These are phyloP conservation scores for Rhynchophorus ferrugineus DNA, from an alignment of 1,140 invertebrate genomes.

Conservation along the genomic window DNA sequence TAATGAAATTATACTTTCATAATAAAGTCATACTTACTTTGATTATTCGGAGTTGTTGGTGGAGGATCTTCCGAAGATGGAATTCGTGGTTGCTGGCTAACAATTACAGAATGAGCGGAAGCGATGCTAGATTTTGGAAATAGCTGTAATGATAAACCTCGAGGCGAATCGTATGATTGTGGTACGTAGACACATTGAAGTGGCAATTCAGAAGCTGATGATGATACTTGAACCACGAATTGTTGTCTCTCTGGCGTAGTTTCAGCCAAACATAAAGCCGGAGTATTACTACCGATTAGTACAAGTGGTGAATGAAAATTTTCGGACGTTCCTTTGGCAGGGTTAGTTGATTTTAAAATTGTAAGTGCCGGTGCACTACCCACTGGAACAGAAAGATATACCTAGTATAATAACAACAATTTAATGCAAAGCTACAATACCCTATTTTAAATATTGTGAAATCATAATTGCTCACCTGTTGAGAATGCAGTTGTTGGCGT, in stretches of 20 bases:
- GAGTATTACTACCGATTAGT: slow-evolving; percentile 18
- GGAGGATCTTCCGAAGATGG: not conserved
- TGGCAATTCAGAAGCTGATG: slow-evolving; percentile 34
- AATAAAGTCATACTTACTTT: not conserved
- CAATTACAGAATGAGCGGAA: slow-evolving; percentile 15
- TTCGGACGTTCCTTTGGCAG: slow-evolving; percentile 1
- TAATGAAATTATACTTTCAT: not conserved
- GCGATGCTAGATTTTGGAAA: slow-evolving; percentile 6
- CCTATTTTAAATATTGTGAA: too few relatives aligned
- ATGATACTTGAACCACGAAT: slow-evolving; percentile 31
- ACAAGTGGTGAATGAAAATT: slow-evolving; percentile 32
- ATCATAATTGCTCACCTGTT: slow-evolving; percentile 9
- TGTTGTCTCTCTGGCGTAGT: slow-evolving; percentile 24
- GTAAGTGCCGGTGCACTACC: slow-evolving; percentile 9
- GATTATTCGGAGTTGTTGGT: slow-evolving; percentile 7
- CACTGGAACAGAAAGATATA: slow-evolving; percentile 1
- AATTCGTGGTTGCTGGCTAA: slow-evolving; percentile 17
- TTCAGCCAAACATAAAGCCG: slow-evolving; percentile 19
- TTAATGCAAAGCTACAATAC: too few relatives aligned
- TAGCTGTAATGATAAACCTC: slow-evolving; percentile 11
- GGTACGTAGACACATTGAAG: slow-evolving; percentile 40
- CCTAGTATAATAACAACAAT: not conserved
- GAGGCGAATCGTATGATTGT: slow-evolving; percentile 9
- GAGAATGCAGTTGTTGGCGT: slow-evolving; percentile 16
- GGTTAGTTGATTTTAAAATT: slow-evolving; percentile 8